Base-by-base conservation (phyloP, 2,113 vertebrate species). In the Limnothrissa miodon region DNA sequence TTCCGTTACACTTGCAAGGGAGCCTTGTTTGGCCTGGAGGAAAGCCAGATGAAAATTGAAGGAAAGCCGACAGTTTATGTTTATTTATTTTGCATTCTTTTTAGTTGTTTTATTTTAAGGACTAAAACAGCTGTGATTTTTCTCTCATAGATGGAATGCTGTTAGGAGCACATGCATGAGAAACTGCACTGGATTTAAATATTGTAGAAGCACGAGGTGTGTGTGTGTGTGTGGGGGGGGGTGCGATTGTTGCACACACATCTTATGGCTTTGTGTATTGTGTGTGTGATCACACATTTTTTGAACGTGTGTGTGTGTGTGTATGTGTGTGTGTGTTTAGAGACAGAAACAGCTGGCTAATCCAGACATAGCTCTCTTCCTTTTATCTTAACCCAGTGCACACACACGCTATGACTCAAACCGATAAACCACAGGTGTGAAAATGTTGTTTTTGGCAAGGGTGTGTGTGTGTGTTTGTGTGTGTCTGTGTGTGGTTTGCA, bases 1-100 rank as follows among this genome's bases (percentile, higher is more conserved):
- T 83, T 83, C 53, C 80, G 84, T 86, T 88, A 85, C 51, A 56
- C 21, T 4, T 23, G 51, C 51, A 86, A 44, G 84, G 59, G 81
- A 62, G 84, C 21, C 1, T 21, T 23, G 13, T 15, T 48, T 48
- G 46, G 11, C 46, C 46, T 4, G 51, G 51, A 56, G 21, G 51
- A 6, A 23, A 0, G 51, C 4, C 21, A 4, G 4, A 6, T 21
- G 19, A 19, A 19, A 5, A 6, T 21, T 21, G 51, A 19, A 5
- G 51, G 51, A 23, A 21, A 5, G 21, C 19, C 19, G 42, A 42
- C 6, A 42, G 42, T 4, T 42, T 42, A n/a, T 42, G 6, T 42
- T 42, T 42, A 42, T 42, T 42, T 42, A 42, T 48, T 13, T 15
- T 2, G 0, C 1, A 48, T 48, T 13, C 15, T 48, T 15, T 48